Evolutionary conservation across 2,797 vertebrate species (phyloP).

Genomic region (Cottoperca gobio): DNA sequence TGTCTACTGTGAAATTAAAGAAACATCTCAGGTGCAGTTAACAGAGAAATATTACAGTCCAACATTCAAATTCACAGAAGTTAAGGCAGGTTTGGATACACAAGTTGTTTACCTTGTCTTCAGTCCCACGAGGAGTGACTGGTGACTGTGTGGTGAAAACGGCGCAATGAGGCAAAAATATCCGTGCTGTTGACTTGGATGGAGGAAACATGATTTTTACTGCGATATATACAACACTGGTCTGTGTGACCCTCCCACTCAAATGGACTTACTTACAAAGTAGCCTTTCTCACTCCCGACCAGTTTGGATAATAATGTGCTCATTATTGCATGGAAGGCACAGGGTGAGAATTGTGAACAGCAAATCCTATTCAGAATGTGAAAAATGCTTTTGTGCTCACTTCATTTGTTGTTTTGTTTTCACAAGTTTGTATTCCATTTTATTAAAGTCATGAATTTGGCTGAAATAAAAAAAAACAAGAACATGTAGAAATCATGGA

Average conservation of each 20-base stretch:
- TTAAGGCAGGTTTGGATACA: constrained; percentile 18
- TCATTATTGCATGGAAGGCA: constrained; percentile 75
- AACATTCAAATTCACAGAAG: background rate
- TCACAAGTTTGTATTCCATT: background rate
- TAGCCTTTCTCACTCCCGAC: constrained; percentile 79
- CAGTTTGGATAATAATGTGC: constrained; percentile 79
- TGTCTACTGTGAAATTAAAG: constrained; percentile 10
- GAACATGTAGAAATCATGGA: background rate
- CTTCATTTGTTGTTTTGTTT: constrained; percentile 38
- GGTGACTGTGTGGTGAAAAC: constrained; percentile 35
- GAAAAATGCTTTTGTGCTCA: constrained; percentile 68
- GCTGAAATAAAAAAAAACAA: too few species aligned
- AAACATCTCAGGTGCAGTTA: background rate
- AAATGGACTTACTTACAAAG: constrained; percentile 83
- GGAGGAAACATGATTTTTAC: constrained; percentile 73
- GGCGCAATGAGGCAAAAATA: constrained; percentile 49
- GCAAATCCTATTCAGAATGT: constrained; percentile 71
- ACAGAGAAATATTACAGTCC: background rate
- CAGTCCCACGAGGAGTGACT: constrained; percentile 42
- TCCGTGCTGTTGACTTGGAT: constrained; percentile 69
- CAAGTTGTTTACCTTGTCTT: constrained; percentile 77
- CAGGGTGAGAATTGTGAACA: constrained; percentile 63
- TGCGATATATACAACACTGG: constrained; percentile 80
- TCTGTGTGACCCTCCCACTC: constrained; percentile 85
- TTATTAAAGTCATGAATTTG: background rate